Evolutionary conservation across 1,140 invertebrate genomes (phyloP).

Genomic region (Macrosteles quadrilineatus): DNA sequence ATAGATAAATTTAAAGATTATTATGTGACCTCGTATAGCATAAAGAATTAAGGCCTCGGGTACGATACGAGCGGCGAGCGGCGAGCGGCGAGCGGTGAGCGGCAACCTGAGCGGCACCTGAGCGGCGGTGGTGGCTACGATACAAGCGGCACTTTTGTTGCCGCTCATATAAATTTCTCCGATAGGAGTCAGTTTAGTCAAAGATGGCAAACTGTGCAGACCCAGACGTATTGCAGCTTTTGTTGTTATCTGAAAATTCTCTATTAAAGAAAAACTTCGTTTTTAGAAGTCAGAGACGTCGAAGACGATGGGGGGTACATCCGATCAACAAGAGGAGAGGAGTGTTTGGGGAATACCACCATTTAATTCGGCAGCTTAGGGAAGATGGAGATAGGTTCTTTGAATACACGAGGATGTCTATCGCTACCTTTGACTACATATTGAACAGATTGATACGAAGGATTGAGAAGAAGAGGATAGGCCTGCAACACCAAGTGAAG

Average conservation of each 20-base stretch:
- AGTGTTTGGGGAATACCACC: too few relatives aligned
- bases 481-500: background rate
- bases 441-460: background rate
- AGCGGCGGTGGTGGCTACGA: background rate
- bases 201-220: background rate
- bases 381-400: background rate
- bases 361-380: background rate
- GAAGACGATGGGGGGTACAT: background rate
- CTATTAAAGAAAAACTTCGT: background rate
- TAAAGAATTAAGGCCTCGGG: too few relatives aligned
- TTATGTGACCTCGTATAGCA: too few relatives aligned
- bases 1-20: too few relatives aligned
- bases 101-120: background rate
- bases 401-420: background rate
- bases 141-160: background rate
- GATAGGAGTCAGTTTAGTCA: background rate
- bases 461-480: background rate
- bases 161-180: background rate
- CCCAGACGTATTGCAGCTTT: background rate
- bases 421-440: background rate
- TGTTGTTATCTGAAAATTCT: background rate
- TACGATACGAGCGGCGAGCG: too few relatives aligned
- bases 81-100: conserved; percentile 2
- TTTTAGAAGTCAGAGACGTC: background rate
- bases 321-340: background rate